A percentile compares a stretch with the other conserved stretches of the same genome.
Evolutionary conservation across 2,888 invertebrate genomes (phyloP).

Genomic region (Hypsopygia costalis): DNA sequence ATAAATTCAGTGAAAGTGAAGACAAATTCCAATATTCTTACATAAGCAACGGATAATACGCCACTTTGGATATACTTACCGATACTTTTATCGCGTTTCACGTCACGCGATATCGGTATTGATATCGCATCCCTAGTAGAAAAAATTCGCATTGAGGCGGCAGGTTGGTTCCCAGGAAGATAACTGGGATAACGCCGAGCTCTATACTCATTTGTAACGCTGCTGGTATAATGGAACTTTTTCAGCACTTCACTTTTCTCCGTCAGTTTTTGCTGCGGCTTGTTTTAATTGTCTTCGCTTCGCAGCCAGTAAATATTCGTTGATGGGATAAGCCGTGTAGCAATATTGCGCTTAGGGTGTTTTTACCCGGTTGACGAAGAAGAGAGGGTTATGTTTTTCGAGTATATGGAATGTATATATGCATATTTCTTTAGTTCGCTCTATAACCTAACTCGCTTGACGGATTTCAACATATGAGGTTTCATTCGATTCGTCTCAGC

Average conservation of each 20-base stretch:
- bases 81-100: background rate
- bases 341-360: background rate
- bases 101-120: conserved; percentile 1
- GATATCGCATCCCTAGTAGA: background rate
- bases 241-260: conserved; percentile 62
- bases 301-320: conserved; percentile 22
- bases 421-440: no score
- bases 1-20: background rate
- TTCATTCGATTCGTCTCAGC: no score
- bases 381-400: no score
- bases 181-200: conserved; percentile 44
- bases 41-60: background rate
- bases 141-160: conserved; percentile 24
- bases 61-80: background rate
- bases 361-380: no score
- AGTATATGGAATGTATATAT: no score
- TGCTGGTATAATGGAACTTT: conserved; percentile 66
- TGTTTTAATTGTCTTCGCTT: conserved; percentile 63
- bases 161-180: conserved; percentile 49
- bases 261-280: conserved; percentile 53
- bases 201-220: conserved; percentile 61
- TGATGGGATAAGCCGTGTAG: conserved; percentile 14
- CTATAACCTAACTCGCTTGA: no score
- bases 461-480: no score
- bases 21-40: background rate